phyloP scores from a whole-genome alignment of 2,797 vertebrate genomes.

The Eulemur mongoz region DNA sequence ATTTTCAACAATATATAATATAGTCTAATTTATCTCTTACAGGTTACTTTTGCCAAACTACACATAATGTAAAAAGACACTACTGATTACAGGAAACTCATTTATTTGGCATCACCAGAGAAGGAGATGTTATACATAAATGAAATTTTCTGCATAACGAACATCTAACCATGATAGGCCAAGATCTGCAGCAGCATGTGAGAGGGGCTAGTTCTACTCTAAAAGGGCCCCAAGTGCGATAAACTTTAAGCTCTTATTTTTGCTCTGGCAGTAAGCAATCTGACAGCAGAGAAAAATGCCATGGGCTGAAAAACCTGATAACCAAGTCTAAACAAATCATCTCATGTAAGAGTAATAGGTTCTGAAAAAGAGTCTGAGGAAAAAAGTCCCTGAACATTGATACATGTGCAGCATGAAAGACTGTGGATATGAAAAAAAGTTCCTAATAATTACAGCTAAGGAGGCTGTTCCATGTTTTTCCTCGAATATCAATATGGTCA shows the following conservation, averaged over 20 bases:
- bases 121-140: not conserved
- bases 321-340: not conserved
- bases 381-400: not conserved
- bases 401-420: not conserved
- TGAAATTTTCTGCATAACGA: not conserved
- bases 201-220: not conserved
- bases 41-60: not conserved
- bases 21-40: constrained; percentile 16
- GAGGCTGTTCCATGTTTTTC: not conserved
- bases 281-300: constrained; percentile 23
- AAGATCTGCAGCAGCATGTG: not conserved
- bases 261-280: not conserved
- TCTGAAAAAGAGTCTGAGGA: not conserved
- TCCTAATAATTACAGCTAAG: not conserved
- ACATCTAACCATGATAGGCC: not conserved
- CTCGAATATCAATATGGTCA: not conserved
- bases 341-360: not conserved
- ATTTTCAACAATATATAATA: not conserved
- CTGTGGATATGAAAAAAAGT: not conserved
- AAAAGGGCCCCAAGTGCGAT: not conserved
- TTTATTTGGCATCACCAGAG: not conserved
- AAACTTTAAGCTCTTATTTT: not conserved
- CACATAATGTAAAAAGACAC: not conserved
- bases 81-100: not conserved
- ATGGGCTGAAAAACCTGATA: constrained; percentile 10